phyloP scores from a whole-genome alignment of 2,113 vertebrate genomes.

The Elgaria multicarinata region DNA sequence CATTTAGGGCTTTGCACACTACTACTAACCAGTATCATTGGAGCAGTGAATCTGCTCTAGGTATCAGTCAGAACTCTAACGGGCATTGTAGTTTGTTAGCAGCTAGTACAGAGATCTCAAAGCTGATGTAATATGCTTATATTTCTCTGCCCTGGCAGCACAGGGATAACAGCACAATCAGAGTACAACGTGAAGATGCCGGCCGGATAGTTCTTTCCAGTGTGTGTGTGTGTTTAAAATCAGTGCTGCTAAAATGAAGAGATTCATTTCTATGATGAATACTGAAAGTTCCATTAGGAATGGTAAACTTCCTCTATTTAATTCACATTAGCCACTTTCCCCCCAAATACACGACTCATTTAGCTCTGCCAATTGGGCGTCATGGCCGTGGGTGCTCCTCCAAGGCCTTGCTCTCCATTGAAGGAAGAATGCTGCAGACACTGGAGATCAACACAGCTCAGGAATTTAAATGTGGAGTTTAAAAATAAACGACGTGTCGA shows the following conservation, averaged over 20 bases:
- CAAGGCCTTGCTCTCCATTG: background rate
- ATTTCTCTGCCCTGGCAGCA: too few species aligned
- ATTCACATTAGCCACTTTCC: background rate
- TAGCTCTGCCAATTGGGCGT: constrained; percentile 39
- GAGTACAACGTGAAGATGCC: background rate
- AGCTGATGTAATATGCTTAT: too few species aligned
- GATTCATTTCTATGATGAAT: constrained; percentile 20
- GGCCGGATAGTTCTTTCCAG: background rate
- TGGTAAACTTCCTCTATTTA: constrained; percentile 48
- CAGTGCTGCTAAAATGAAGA: constrained; percentile 1
- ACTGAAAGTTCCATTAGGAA: constrained; percentile 44
- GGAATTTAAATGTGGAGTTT: constrained; percentile 51
- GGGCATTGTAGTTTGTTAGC: too few species aligned
- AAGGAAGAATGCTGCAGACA: constrained; percentile 59
- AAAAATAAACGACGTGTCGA: constrained; percentile 67
- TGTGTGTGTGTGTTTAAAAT: constrained; percentile 10
- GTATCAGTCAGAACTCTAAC: too few species aligned
- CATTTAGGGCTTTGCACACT: too few species aligned
- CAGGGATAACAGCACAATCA: background rate
- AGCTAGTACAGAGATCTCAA: too few species aligned
- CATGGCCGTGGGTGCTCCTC: constrained; percentile 7
- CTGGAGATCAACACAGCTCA: constrained; percentile 42
- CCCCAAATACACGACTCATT: constrained; percentile 16
- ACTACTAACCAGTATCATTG: too few species aligned
- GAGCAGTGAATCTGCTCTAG: too few species aligned